Base-by-base conservation (phyloP, 2,113 vertebrate genomes). In the Coturnix japonica region DNA sequence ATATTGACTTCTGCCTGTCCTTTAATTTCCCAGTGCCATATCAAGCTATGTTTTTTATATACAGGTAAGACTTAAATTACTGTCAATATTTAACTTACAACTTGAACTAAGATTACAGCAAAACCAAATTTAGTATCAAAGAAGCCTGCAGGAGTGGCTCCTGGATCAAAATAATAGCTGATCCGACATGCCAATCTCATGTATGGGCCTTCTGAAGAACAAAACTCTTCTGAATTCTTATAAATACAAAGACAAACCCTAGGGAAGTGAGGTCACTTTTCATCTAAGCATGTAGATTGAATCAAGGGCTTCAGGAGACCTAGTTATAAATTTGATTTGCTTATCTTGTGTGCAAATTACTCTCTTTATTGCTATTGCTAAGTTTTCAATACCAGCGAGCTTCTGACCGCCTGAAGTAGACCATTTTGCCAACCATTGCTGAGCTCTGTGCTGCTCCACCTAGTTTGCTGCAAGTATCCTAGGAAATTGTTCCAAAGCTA, bases 381-480 rank as follows among this genome's bases (percentile, higher is more conserved):
- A 89, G n/a, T 21, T 90, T 95, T 85, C 60, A 13, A 3, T 73
- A 75, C 57, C 26, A 12, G 16, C 67, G 28, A 87, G 64, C 33
- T 93, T 54, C 35, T 0, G 9, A 9, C 74, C 76, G 61, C 57
- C 26, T 13, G 2, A 61, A 90, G 41, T 0, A 83, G 39, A 74
- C 33, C 25, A 1, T 79, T 86, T 84, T 69, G 20, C n/a, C 79
- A 51, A 46, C 60, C 20, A 6, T 23, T 60, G 57, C 74, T 41
- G 70, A 78, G 86, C n/a, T 84, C 59, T 84, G 49, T 89, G 81
- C 91, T 86, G 66, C 86, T 66, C 77, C 66, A 47, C 94, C 91
- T 89, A 84, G 47, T 79, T 84, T 1, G 11, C 87, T 93, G 3
- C 66, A 81, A 89, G n/a, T 78, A 86, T 84, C 81, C 66, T 66